Percentiles rank a stretch among this genome's conserved stretches.
Conservation (phyloP, 2,113 vertebrate genomes). For the Lamprotornis superbus region DNA sequence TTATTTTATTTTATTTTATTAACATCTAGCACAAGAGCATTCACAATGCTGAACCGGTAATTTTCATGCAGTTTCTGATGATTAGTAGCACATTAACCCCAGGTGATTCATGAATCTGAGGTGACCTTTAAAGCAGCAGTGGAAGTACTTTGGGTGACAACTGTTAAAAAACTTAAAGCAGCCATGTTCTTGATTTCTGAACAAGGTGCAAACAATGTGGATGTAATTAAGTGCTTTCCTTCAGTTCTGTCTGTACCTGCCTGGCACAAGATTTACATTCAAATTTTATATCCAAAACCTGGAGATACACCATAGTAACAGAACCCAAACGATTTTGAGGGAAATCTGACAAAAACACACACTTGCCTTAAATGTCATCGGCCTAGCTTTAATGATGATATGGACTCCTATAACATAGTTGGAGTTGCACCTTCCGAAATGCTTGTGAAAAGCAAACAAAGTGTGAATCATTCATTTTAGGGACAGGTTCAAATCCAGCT, state of each 20-base stretch:
- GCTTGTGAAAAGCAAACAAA: background rate
- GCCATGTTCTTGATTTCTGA: background rate
- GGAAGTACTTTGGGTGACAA: background rate
- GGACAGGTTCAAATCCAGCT: background rate
- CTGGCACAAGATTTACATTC: background rate
- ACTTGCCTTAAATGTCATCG: background rate
- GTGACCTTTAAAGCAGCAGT: background rate
- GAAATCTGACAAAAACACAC: background rate
- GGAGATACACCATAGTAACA: background rate
- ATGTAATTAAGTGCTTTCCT: background rate
- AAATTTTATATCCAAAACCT: background rate
- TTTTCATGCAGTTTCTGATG: background rate
- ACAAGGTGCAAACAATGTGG: background rate
- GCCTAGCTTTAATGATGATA: background rate
- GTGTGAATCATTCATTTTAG: background rate
- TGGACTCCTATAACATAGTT: background rate
- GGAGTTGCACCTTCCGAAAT: background rate
- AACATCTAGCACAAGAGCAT: background rate
- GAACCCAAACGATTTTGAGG: background rate
- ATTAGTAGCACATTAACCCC: constrained; percentile 5
- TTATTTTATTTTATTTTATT: background rate
- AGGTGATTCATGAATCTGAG: background rate
- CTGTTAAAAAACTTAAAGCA: background rate
- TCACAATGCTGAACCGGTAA: background rate
- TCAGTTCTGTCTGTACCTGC: background rate